Conservation (phyloP, 2,113 vertebrate genomes). For the Heterotilapia buettikoferi region DNA sequence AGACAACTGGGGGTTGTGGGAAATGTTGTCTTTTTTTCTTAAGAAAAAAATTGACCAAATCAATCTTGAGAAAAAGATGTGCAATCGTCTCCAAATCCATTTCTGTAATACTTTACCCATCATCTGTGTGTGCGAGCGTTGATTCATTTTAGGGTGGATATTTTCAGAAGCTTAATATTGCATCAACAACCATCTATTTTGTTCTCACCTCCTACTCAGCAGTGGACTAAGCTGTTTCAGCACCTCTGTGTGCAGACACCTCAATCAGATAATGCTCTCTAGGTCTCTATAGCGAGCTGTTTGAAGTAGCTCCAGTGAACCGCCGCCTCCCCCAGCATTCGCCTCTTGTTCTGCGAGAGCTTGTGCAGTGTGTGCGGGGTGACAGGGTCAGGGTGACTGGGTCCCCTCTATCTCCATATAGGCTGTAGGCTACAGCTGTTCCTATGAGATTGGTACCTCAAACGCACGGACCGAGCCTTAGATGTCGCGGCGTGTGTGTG, state of each 20-base stretch:
- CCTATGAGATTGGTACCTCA: constrained; percentile 71
- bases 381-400: constrained; percentile 64
- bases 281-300: constrained; percentile 49
- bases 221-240: constrained; percentile 16
- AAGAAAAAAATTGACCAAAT: neutral
- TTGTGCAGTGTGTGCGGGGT: constrained; percentile 56
- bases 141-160: neutral
- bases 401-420: constrained; percentile 68
- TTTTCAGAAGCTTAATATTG: neutral
- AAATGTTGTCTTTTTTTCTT: neutral
- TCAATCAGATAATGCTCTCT: constrained; percentile 64
- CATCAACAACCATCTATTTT: neutral
- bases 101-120: neutral
- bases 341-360: constrained; percentile 57
- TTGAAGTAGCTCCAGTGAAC: constrained; percentile 62
- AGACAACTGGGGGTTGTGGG: neutral
- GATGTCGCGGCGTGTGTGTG: constrained; percentile 44
- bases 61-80: neutral
- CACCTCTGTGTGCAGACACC: constrained; percentile 46
- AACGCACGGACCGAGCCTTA: constrained; percentile 52
- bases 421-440: constrained; percentile 74
- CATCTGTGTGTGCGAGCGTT: neutral
- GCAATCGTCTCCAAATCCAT: neutral
- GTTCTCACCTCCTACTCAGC: constrained; percentile 15
- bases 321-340: constrained; percentile 26